A percentile compares a stretch with the other conserved stretches of the same genome.
Conservation (phyloP, 2,113 vertebrate genomes). For the Eudyptes chrysolophus region DNA sequence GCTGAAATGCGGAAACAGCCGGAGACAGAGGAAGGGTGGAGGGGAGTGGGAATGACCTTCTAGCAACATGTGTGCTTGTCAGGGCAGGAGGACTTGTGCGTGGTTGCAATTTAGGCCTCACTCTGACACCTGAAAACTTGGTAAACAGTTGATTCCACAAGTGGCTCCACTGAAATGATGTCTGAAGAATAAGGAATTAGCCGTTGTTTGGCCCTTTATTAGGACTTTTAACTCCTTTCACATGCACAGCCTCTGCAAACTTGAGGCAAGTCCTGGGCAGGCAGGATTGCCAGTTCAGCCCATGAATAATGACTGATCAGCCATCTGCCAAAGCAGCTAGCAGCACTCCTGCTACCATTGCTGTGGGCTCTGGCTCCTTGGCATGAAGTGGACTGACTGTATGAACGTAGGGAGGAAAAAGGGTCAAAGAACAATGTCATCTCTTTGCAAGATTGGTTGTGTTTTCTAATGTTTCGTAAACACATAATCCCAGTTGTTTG, state of each 20-base stretch:
- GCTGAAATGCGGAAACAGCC: not conserved
- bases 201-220: fast-evolving
- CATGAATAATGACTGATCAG: fast-evolving
- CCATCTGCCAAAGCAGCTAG: not conserved
- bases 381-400: not conserved
- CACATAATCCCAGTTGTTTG: not conserved
- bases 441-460: not conserved
- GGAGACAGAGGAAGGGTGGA: not conserved
- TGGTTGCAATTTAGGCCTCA: not conserved
- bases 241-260: not conserved
- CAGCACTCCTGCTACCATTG: not conserved
- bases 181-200: not conserved
- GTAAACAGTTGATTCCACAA: not conserved
- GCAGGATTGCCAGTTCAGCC: not conserved
- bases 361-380: not conserved
- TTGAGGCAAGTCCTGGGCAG: no score
- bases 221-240: not conserved
- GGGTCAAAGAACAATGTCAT: not conserved
- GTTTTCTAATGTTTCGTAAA: not conserved
- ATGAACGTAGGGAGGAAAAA: not conserved
- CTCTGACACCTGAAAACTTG: not conserved
- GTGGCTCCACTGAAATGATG: not conserved
- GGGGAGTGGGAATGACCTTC: not conserved
- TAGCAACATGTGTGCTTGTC: not conserved
- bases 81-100: fast-evolving